phyloP scores from a whole-genome alignment of 2,113 vertebrate genomes.

The Oreamnos americanus region DNA sequence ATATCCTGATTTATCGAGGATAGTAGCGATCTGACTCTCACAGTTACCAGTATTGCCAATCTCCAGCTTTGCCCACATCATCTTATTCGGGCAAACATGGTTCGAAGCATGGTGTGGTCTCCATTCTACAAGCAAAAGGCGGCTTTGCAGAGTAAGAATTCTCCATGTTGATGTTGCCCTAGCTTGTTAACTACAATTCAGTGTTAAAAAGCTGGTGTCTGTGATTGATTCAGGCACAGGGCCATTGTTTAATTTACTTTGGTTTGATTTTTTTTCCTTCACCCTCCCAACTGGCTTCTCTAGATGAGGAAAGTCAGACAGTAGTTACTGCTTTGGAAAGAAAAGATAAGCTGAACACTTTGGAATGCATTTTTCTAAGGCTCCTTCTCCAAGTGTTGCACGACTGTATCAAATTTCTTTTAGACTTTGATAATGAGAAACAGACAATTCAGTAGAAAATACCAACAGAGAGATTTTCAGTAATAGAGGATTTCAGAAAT shows the following conservation, averaged over 20 bases:
- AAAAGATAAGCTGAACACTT: slow-evolving; percentile 71
- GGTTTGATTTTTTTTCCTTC: slow-evolving; percentile 52
- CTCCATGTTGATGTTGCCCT: slow-evolving; percentile 45
- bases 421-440: slow-evolving; percentile 74
- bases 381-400: slow-evolving; percentile 63
- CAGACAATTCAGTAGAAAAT: slow-evolving; percentile 74
- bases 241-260: slow-evolving; percentile 76
- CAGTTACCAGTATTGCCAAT: background rate
- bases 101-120: background rate
- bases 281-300: slow-evolving; percentile 53
- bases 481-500: slow-evolving; percentile 74
- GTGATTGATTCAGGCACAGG: slow-evolving; percentile 73
- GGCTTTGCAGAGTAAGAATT: slow-evolving; percentile 62
- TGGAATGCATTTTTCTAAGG: slow-evolving; percentile 65
- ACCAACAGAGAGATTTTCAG: slow-evolving; percentile 67
- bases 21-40: background rate
- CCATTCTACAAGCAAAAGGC: slow-evolving; percentile 55
- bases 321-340: slow-evolving; percentile 61
- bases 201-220: slow-evolving; percentile 71
- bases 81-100: background rate
- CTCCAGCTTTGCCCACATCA: background rate
- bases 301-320: slow-evolving; percentile 63
- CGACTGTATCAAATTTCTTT: slow-evolving; percentile 67
- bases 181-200: slow-evolving; percentile 62
- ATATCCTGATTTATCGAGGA: background rate